phyloP scores from a whole-genome alignment of 2,888 invertebrate genomes.

The Smittia sp. region DNA sequence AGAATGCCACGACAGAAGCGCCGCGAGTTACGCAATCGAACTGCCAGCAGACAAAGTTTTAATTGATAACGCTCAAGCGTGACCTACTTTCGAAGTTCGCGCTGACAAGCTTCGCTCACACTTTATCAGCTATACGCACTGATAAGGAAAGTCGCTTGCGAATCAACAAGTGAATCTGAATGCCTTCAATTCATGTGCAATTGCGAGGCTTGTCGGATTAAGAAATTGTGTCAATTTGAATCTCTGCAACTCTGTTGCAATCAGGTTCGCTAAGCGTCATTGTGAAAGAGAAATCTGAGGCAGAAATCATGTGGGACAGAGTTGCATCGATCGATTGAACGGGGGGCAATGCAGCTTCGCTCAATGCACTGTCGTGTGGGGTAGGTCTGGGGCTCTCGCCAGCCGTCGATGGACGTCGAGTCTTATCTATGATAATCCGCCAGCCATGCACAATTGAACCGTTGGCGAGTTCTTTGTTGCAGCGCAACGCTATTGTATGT shows the following conservation, averaged over 20 bases:
- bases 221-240: conserved; percentile 9
- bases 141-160: too few relatives aligned
- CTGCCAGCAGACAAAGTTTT: too few relatives aligned
- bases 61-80: too few relatives aligned
- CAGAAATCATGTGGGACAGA: conserved; percentile 3
- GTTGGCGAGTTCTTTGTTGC: background rate
- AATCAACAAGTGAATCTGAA: too few relatives aligned
- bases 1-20: too few relatives aligned
- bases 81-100: too few relatives aligned
- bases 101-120: too few relatives aligned
- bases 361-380: background rate
- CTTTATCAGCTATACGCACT: too few relatives aligned
- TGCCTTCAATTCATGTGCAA: background rate
- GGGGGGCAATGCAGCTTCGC: background rate
- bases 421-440: background rate
- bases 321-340: background rate
- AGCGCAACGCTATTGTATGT: background rate
- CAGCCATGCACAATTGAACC: background rate
- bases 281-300: conserved; percentile 10
- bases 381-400: conserved; percentile 5
- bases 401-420: background rate
- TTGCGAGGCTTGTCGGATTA: background rate
- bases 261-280: background rate
- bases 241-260: background rate
- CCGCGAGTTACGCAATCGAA: too few relatives aligned